Percentiles rank a stretch among this genome's conserved stretches.
Conservation (phyloP, 2,888 invertebrate species). For the Timandra comae region DNA sequence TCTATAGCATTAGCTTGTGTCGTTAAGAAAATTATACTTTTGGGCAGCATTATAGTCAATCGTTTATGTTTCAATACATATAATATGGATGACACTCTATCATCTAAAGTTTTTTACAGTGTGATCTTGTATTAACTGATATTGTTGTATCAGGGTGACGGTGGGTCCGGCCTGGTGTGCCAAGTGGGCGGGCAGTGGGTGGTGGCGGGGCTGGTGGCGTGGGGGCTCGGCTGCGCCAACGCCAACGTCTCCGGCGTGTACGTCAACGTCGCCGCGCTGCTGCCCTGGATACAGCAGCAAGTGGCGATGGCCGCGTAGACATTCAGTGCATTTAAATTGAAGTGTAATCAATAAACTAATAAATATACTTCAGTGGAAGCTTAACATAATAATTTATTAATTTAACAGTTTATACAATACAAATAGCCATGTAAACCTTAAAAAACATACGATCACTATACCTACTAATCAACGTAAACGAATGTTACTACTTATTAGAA, state of each 20-base stretch:
- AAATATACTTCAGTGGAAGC: conserved; percentile 51
- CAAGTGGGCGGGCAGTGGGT: conserved; percentile 74
- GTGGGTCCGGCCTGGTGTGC: conserved; percentile 84
- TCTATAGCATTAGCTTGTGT: too few relatives aligned
- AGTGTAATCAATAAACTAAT: too few relatives aligned
- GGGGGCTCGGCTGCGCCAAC: conserved; percentile 85
- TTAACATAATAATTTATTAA: conserved; percentile 71
- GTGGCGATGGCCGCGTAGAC: conserved; percentile 38
- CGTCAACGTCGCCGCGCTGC: conserved; percentile 81
- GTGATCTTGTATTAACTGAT: neutral
- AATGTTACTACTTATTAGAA: conserved; percentile 42
- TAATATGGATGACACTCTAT: neutral
- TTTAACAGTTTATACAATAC: conserved; percentile 72
- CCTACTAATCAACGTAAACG: conserved; percentile 59
- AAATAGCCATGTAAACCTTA: conserved; percentile 71
- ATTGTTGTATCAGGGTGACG: conserved; percentile 78
- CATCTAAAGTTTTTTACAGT: too few relatives aligned
- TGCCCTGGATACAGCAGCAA: conserved; percentile 81
- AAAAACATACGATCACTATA: conserved; percentile 62
- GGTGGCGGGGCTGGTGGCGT: conserved; percentile 82
- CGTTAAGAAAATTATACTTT: too few relatives aligned
- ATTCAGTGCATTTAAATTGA: conserved; percentile 9
- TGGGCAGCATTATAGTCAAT: neutral
- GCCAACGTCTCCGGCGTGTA: conserved; percentile 86
- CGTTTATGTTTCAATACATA: neutral